Percentiles rank a stretch among this genome's conserved stretches.
phyloP scores from a whole-genome alignment of 2,888 invertebrate genomes.

The Fragum whitleyi region DNA sequence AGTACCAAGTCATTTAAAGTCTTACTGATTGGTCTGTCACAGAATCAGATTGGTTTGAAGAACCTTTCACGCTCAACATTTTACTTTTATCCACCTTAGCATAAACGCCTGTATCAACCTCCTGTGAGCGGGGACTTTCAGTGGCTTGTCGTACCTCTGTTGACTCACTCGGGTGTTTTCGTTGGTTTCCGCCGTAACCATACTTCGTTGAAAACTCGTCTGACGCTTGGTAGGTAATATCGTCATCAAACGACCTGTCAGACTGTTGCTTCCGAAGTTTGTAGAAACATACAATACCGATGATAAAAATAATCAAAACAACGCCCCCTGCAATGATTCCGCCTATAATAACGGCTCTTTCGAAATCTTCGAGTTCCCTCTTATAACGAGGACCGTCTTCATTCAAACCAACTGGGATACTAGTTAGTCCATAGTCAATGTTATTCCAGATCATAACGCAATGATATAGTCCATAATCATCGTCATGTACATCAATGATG shows the following conservation, averaged over 20 bases:
- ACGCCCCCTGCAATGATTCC: constrained; percentile 39
- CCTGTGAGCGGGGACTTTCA: not conserved
- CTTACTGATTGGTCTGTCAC: constrained; percentile 12
- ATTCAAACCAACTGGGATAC: constrained; percentile 53
- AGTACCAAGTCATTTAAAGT: not conserved
- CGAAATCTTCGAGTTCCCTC: constrained; percentile 37
- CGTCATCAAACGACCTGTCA: constrained; percentile 9
- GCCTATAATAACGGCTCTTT: constrained; percentile 50
- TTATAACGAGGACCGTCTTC: constrained; percentile 59
- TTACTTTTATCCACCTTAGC: constrained; percentile 40
- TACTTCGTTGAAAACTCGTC: constrained; percentile 9
- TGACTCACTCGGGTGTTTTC: not conserved
- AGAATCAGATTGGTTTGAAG: not conserved
- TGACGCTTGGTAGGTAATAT: constrained; percentile 11
- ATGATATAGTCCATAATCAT: constrained; percentile 70
- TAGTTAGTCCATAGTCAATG: constrained; percentile 42
- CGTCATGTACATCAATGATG: constrained; percentile 57
- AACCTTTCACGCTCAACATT: not conserved
- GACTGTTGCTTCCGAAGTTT: constrained; percentile 4
- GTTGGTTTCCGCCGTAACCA: constrained; percentile 3
- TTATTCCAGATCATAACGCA: constrained; percentile 67
- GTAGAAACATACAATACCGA: constrained; percentile 15
- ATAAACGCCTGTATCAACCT: constrained; percentile 26
- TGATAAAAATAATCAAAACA: constrained; percentile 40
- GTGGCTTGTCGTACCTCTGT: not conserved